Percentiles rank a stretch among this genome's conserved stretches.
Conservation (phyloP, 2,888 invertebrate species). For the Drosophila falleni region DNA sequence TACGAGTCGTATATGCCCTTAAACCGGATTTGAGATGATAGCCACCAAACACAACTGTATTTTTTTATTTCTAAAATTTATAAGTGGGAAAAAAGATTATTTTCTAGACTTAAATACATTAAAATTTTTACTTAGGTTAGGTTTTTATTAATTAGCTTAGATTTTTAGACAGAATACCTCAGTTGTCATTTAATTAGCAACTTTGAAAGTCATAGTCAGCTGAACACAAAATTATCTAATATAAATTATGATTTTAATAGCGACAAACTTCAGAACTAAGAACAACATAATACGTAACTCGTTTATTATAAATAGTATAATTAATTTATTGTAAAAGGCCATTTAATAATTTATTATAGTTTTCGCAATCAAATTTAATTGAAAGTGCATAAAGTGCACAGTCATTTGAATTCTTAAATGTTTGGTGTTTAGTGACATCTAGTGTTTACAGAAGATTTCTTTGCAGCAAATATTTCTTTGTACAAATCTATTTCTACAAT, state of each 20-base stretch:
- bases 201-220: neutral
- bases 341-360: conserved; percentile 14
- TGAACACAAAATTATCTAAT: neutral
- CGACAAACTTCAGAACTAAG: conserved; percentile 11
- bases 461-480: conserved; percentile 20
- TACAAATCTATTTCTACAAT: conserved; percentile 23
- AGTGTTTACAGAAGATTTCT: conserved; percentile 21
- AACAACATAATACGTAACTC: conserved; percentile 4
- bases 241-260: neutral
- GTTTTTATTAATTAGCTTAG: conserved; percentile 11
- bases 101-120: conserved; percentile 16
- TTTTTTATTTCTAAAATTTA: conserved; percentile 16
- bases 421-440: conserved; percentile 21
- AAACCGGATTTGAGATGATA: conserved; percentile 18
- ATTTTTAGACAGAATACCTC: conserved; percentile 21
- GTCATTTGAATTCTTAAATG: conserved; percentile 13
- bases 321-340: neutral
- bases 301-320: neutral
- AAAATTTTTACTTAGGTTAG: conserved; percentile 28
- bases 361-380: conserved; percentile 10
- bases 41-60: conserved; percentile 15
- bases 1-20: conserved; percentile 22
- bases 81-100: conserved; percentile 13
- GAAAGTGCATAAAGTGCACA: conserved; percentile 22
- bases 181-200: neutral